Evolutionary conservation across 1,140 invertebrate species (phyloP).

Genomic region (Pararge aegeria): DNA sequence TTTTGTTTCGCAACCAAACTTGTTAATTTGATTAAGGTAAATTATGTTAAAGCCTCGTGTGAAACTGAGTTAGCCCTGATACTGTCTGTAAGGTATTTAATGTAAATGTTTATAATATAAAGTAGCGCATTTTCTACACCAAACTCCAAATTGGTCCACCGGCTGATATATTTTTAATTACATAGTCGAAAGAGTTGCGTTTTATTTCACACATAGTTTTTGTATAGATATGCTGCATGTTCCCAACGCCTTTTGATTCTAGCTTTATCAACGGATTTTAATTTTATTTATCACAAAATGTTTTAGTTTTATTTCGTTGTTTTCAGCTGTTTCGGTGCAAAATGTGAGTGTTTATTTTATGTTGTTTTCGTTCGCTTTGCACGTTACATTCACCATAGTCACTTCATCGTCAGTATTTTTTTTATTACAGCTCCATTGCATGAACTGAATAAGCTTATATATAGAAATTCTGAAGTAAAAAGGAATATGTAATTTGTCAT

Average conservation of each 20-base stretch:
- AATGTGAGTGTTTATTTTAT: conserved; percentile 66
- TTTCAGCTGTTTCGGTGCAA: conserved; percentile 65
- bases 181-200: background rate
- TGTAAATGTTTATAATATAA: too few species aligned
- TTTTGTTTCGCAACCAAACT: too few species aligned
- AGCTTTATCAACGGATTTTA: background rate
- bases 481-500: background rate
- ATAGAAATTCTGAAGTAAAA: too few species aligned
- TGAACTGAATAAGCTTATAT: background rate
- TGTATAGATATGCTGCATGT: background rate
- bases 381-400: conserved; percentile 18
- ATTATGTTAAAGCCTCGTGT: too few species aligned
- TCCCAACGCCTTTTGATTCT: conserved; percentile 4
- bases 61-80: too few species aligned
- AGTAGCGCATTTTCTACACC: too few species aligned
- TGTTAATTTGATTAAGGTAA: too few species aligned
- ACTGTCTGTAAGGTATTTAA: too few species aligned
- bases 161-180: background rate
- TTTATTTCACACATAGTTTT: background rate
- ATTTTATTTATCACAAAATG: conserved; percentile 31
- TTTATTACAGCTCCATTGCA: background rate
- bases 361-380: conserved; percentile 46
- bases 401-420: conserved; percentile 6
- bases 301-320: conserved; percentile 47
- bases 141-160: too few species aligned